Conservation (phyloP, 1,140 invertebrate genomes). For the Drosophila persimilis region DNA sequence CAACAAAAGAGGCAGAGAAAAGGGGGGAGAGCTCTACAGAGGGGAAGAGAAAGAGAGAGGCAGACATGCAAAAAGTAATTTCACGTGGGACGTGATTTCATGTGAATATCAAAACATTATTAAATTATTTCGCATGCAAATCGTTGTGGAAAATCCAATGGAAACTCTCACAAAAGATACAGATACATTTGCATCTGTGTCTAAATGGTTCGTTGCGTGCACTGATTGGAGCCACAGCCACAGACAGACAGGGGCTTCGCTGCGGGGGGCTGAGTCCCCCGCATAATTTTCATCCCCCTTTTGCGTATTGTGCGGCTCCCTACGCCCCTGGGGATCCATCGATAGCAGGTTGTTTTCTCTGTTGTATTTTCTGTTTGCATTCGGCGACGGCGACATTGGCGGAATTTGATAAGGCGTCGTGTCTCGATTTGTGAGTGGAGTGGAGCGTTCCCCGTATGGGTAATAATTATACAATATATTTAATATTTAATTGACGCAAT, state of each 20-base stretch:
- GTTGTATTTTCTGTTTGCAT: constrained; percentile 50
- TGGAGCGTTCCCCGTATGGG: constrained; percentile 30
- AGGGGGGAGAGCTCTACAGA: background rate
- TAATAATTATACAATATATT: constrained; percentile 58
- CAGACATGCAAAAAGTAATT: constrained; percentile 30
- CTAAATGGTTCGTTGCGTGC: constrained; percentile 4
- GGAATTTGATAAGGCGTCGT: constrained; percentile 56
- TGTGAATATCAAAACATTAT: constrained; percentile 49
- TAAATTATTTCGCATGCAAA: constrained; percentile 42
- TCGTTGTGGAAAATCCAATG: constrained; percentile 11
- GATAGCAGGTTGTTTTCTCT: constrained; percentile 9
- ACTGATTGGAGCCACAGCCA: background rate
- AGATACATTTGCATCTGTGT: background rate
- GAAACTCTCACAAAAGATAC: constrained; percentile 18
- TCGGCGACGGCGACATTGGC: constrained; percentile 57
- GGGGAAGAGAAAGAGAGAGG: background rate
- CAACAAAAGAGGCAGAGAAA: background rate
- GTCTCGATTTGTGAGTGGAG: constrained; percentile 25
- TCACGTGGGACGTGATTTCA: constrained; percentile 43
- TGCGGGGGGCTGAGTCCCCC: background rate
- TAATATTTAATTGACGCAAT: constrained; percentile 72
- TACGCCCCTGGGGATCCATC: constrained; percentile 2
- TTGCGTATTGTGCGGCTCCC: no score
- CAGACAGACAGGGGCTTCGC: background rate
- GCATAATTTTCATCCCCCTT: background rate